Evolutionary conservation across 2,888 invertebrate genomes (phyloP).

Genomic region (Euphydryas editha): DNA sequence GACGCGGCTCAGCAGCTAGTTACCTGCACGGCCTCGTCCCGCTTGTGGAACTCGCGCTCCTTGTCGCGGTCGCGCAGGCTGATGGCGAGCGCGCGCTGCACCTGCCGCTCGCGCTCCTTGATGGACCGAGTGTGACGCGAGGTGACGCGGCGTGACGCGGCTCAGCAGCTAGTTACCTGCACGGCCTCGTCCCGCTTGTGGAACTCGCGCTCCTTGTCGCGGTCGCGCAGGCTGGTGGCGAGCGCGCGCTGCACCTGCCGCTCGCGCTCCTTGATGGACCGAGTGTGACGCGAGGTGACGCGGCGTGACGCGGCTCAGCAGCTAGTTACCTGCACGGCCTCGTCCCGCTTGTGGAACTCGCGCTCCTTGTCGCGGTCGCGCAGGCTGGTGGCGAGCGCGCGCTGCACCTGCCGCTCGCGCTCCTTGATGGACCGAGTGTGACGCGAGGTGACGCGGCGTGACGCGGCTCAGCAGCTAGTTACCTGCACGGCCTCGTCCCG

Average conservation of each 20-base stretch:
- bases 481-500: conserved; percentile 96
- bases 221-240: conserved; percentile 95
- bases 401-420: conserved; percentile 96
- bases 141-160: conserved; percentile 96
- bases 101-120: conserved; percentile 96
- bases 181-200: conserved; percentile 98
- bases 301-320: conserved; percentile 91
- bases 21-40: conserved; percentile 96
- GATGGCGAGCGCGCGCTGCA: conserved; percentile 95
- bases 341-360: conserved; percentile 97
- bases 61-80: conserved; percentile 98
- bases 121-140: no score
- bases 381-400: conserved; percentile 95
- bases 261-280: conserved; percentile 95
- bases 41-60: conserved; percentile 97
- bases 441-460: conserved; percentile 98
- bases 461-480: conserved; percentile 83
- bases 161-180: conserved; percentile 83
- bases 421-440: no score
- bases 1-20: no score
- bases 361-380: conserved; percentile 98
- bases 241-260: conserved; percentile 96
- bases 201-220: conserved; percentile 98
- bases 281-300: no score
- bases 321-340: conserved; percentile 90